A percentile compares a stretch with the other conserved stretches of the same genome.
Evolutionary conservation across 2,113 vertebrate genomes (phyloP).

Genomic region (Trogon surrucura): DNA sequence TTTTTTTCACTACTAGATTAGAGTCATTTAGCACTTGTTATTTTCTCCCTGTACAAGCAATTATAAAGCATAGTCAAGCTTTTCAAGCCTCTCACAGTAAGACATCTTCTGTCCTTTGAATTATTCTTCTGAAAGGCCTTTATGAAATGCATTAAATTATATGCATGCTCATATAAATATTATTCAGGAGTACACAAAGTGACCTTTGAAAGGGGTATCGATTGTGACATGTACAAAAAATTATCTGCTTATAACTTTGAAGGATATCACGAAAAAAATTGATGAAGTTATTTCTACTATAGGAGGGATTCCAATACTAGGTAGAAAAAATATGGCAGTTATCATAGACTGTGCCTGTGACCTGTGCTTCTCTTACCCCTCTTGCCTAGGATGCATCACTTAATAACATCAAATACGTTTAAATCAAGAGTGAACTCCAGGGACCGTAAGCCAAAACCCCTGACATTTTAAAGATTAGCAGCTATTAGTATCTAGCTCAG

Average conservation of each 20-base stretch:
- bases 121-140: slow-evolving; percentile 25
- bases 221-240: neutral
- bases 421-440: neutral
- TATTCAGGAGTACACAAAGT: neutral
- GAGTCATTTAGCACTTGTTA: slow-evolving; percentile 38
- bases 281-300: neutral
- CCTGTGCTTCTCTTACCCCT: neutral
- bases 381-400: neutral
- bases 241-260: neutral
- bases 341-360: neutral
- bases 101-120: slow-evolving; percentile 31
- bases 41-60: slow-evolving; percentile 40
- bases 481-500: neutral
- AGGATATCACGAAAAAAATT: neutral
- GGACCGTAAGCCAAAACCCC: neutral
- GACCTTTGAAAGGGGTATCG: slow-evolving; percentile 9
- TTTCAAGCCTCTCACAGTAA: slow-evolving; percentile 36
- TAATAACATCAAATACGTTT: neutral
- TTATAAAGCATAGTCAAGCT: slow-evolving; percentile 53
- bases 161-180: neutral
- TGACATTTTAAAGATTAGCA: neutral
- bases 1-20: slow-evolving; percentile 26
- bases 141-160: neutral
- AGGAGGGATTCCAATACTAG: neutral
- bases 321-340: neutral